A percentile compares a stretch with the other conserved stretches of the same genome.
Conservation (phyloP, 2,797 vertebrate species). For the Potorous gilbertii region DNA sequence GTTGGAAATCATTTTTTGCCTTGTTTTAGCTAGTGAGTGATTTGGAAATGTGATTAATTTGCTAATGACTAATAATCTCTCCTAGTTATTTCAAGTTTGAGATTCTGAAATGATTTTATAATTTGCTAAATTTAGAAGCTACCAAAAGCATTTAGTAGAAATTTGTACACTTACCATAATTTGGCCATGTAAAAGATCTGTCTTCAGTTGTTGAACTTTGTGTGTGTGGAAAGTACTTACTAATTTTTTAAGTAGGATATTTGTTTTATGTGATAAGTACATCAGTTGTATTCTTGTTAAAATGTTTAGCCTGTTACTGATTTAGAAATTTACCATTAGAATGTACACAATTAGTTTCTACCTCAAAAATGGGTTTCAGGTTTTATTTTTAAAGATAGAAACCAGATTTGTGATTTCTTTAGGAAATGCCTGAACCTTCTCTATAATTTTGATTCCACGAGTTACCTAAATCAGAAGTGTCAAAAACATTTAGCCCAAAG, state of each 20-base stretch:
- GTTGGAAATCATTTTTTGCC: constrained; percentile 1
- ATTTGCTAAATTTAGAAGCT: constrained; percentile 51
- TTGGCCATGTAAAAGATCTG: constrained; percentile 29
- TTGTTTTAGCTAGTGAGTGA: constrained; percentile 22
- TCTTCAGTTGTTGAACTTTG: too few species aligned
- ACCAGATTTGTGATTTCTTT: background rate
- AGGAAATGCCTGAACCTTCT: background rate
- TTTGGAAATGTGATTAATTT: background rate
- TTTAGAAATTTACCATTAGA: background rate
- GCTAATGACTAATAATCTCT: constrained; percentile 35
- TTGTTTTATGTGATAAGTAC: background rate
- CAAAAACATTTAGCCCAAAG: background rate
- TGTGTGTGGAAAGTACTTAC: background rate
- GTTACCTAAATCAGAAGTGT: background rate
- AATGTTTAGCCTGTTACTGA: background rate
- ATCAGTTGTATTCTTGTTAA: background rate
- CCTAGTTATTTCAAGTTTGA: constrained; percentile 38
- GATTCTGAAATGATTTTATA: constrained; percentile 45
- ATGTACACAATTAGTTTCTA: background rate
- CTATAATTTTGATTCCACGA: background rate
- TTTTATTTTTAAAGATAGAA: background rate
- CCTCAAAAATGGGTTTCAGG: background rate
- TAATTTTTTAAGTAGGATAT: background rate
- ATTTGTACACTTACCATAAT: constrained; percentile 38
- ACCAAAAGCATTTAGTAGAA: constrained; percentile 49